Evolutionary conservation across 2,113 vertebrate species (phyloP).

Genomic region (Cyprinodon tularosa): DNA sequence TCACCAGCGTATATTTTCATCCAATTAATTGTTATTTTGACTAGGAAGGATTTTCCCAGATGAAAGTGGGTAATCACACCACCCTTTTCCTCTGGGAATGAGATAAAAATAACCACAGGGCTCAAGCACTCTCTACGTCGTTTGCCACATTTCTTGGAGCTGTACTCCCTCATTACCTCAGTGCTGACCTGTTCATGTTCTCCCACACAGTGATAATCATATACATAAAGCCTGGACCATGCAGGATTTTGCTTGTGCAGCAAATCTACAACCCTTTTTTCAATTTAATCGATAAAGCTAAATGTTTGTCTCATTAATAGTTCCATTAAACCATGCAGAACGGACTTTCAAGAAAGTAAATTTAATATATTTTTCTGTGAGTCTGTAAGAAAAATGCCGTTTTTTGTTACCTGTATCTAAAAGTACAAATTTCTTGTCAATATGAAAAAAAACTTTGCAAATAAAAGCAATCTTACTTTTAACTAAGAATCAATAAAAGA

Average conservation of each 20-base stretch:
- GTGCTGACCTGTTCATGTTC: constrained; percentile 75
- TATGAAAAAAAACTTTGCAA: too few species aligned
- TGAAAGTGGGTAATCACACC: constrained; percentile 81
- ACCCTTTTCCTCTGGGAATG: constrained; percentile 86
- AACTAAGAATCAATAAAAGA: neutral
- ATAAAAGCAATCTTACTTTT: neutral
- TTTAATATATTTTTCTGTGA: constrained; percentile 9
- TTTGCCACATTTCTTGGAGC: constrained; percentile 70
- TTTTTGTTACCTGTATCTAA: neutral
- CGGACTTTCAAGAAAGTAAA: neutral
- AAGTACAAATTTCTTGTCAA: too few species aligned
- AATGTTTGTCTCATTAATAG: constrained; percentile 27
- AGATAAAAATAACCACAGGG: constrained; percentile 83
- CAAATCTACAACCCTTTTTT: constrained; percentile 15
- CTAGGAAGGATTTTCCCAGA: constrained; percentile 81
- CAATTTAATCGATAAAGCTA: constrained; percentile 16
- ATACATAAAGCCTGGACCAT: constrained; percentile 44
- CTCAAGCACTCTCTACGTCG: constrained; percentile 61
- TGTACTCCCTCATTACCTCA: constrained; percentile 80
- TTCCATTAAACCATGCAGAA: constrained; percentile 12
- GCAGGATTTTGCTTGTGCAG: constrained; percentile 30
- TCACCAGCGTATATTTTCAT: constrained; percentile 78
- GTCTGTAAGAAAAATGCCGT: neutral
- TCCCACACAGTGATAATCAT: constrained; percentile 71
- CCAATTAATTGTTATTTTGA: constrained; percentile 88